Evolutionary conservation across 2,113 vertebrate genomes (phyloP).

Genomic region (Saguinus midas): DNA sequence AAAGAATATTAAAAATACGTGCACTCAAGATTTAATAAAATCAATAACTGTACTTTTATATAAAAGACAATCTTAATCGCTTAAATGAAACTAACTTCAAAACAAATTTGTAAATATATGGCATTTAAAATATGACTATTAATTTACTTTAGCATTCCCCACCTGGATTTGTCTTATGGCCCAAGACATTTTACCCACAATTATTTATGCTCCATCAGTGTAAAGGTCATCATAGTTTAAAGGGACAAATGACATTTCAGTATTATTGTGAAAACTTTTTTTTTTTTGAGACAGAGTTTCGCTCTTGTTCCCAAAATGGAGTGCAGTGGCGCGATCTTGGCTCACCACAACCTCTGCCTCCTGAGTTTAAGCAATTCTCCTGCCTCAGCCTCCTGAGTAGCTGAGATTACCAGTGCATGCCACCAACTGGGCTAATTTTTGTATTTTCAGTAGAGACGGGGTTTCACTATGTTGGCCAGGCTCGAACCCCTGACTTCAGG

Average conservation of each 20-base stretch:
- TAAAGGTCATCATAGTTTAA: neutral
- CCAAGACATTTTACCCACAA: neutral
- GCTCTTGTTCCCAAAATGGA: too few species aligned
- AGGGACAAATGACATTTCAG: neutral
- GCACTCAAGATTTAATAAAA: neutral
- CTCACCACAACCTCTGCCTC: too few species aligned
- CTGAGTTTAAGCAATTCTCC: too few species aligned
- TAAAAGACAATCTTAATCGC: neutral
- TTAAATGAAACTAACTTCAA: neutral
- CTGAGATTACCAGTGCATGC: too few species aligned
- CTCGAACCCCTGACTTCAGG: too few species aligned
- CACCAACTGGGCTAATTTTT: too few species aligned
- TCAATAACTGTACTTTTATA: neutral
- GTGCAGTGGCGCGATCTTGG: accelerated
- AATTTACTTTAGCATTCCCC: neutral
- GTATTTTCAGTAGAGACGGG: too few species aligned
- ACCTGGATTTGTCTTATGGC: neutral
- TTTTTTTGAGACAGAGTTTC: too few species aligned
- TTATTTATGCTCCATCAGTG: neutral
- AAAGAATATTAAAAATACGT: neutral
- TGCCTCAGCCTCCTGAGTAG: too few species aligned
- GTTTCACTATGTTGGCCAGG: too few species aligned
- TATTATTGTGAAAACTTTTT: neutral
- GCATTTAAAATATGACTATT: neutral
- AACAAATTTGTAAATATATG: neutral